A percentile compares a stretch with the other conserved stretches of the same genome.
Evolutionary conservation across 2,888 invertebrate species (phyloP).

Genomic region (Cancer borealis): DNA sequence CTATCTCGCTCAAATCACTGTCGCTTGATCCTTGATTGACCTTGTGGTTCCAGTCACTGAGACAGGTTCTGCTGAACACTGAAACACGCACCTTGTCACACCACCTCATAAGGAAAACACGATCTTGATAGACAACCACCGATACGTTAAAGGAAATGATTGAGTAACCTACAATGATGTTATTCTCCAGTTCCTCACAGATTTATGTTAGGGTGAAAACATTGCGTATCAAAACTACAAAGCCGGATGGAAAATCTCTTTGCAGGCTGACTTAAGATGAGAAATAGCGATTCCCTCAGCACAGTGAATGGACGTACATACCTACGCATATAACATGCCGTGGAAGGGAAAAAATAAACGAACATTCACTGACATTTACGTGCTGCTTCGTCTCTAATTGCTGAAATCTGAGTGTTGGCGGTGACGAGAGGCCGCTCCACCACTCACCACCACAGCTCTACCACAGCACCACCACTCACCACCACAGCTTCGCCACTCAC

Average conservation of each 20-base stretch:
- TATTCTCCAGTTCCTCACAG: not conserved
- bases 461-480: not conserved
- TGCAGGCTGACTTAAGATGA: not conserved
- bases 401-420: not conserved
- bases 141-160: not conserved
- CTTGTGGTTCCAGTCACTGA: not conserved
- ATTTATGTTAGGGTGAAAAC: not conserved
- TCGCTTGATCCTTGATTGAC: not conserved
- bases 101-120: not conserved
- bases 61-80: not conserved
- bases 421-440: not conserved
- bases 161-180: not conserved
- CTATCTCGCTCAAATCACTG: not conserved
- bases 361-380: not conserved
- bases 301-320: constrained; percentile 5
- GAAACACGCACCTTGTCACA: not conserved
- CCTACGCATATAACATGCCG: not conserved
- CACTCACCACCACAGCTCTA: not conserved
- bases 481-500: not conserved
- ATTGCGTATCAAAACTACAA: not conserved
- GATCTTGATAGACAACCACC: not conserved
- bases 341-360: not conserved
- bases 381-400: not conserved
- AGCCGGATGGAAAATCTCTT: not conserved
- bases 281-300: not conserved